Base-by-base conservation (phyloP, 2,113 vertebrate species). In the Pipa parva region DNA sequence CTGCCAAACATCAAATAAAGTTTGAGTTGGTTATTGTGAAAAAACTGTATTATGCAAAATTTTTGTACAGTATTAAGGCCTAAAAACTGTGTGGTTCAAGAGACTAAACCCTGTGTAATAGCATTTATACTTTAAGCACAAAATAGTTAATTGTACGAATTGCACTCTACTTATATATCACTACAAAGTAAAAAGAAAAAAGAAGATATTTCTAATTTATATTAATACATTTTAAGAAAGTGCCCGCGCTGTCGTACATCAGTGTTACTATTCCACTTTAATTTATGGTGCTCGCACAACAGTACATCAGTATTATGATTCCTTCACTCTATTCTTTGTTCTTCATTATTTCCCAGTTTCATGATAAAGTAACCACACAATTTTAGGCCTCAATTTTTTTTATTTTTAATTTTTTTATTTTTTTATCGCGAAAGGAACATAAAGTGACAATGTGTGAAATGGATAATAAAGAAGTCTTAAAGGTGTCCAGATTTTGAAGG, bases 81-180 rank as follows among this genome's bases (percentile, higher is more conserved):
- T 97, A 97, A 95, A 96, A 93, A 93, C 95, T 92, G 94, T 99
- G 97, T 98, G 97, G 97, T 99, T 97, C 95, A 94, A 87, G 94
- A 95, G 93, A 93, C 92, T 93, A 89, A 93, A 92, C 85, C 92
- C 91, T 90, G 92, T 97, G 93, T 97, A 93, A 98, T 97, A 97
- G 95, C 97, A 97, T 98, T 97, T 97, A 98, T 97, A 97, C 89
- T 90, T 90, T 90, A 90, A 90, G 97, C 97, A 99, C 97, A 99
- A 90, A 98, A 92, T 96, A 97, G 93, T 94, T 93, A 97, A 94
- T 93, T 97, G 93, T 99, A 98, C 92, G 94, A 97, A 96, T 98
- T 99, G 95, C 95, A 98, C 95, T 98, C 94, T 84, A 94, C 97
- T 97, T 95, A 95, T 98, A 93, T 99, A 97, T 98, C 95, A 99